Evolutionary conservation across 2,113 vertebrate species (phyloP).

Genomic region (Cynoglossus semilaevis): DNA sequence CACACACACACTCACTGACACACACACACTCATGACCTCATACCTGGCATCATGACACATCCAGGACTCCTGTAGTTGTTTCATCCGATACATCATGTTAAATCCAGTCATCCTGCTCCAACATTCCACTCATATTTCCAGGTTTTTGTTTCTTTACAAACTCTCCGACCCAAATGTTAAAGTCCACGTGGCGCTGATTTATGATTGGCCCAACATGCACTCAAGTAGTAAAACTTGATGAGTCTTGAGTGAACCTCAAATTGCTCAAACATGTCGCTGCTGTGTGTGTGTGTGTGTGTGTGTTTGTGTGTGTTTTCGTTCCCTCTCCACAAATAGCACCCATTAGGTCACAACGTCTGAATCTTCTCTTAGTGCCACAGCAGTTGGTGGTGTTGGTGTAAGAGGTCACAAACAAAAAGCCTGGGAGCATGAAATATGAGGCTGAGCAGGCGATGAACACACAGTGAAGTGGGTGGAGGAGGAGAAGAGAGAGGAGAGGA

Average conservation of each 20-base stretch:
- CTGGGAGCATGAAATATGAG: constrained; percentile 63
- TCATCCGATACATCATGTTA: constrained; percentile 13
- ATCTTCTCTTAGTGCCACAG: constrained; percentile 36
- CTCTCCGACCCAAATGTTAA: background rate
- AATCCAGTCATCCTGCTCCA: background rate
- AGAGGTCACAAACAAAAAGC: constrained; percentile 55
- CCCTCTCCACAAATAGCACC: constrained; percentile 38
- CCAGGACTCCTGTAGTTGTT: constrained; percentile 15
- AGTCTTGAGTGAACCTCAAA: constrained; percentile 26
- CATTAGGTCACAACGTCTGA: constrained; percentile 48
- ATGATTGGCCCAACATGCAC: constrained; percentile 3
- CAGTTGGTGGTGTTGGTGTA: constrained; percentile 40
- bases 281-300: background rate
- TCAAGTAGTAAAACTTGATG: constrained; percentile 22
- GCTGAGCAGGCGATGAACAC: constrained; percentile 39
- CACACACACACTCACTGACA: constrained; percentile 30
- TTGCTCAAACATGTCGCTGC: constrained; percentile 34
- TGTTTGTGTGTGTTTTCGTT: background rate
- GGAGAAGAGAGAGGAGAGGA: constrained; percentile 16
- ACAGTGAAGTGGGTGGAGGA: background rate
- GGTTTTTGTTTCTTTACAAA: background rate
- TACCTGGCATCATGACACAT: constrained; percentile 26
- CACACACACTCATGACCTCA: constrained; percentile 37
- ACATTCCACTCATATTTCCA: constrained; percentile 6
- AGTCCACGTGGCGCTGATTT: constrained; percentile 26